Evolutionary conservation across 2,113 vertebrate species (phyloP), one percentile per base, ranked within the genome.

Genomic region (Hystrix cristata): DNA sequence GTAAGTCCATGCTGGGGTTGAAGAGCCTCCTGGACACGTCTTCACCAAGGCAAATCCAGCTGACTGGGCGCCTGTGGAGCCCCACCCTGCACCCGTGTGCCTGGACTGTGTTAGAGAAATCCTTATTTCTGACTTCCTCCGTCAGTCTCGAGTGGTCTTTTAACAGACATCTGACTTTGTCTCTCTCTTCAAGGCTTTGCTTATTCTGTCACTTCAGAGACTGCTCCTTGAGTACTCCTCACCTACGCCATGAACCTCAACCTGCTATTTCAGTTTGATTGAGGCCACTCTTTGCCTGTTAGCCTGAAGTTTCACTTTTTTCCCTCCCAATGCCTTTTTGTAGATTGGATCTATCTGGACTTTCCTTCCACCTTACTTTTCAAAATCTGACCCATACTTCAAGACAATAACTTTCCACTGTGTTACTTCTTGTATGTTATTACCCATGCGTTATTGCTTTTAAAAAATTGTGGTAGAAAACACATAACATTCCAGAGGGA

Each of bases 401-500:
- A 67, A 69, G 31, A 7, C n/a, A 46, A 19, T 83, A 21, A 31
- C 34, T 83, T 71, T 34, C 84, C 69, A 83, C 65, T n/a, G 65
- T 84, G 51, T 62, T 79, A 51, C 14, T 34, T 95, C 25, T 18
- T 72, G 9, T 71, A 34, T 34, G 4, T 48, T 38, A n/a, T 51
- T 82, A 48, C 43, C 11, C 79, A 0, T 60, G 13, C 21, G 57
- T 78, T 62, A 19, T 43, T 71, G 14, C 34, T 19, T 87, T 78
- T 43, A 90, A 80, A 84, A 84, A 81, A 60, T 46, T 91, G 27
- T 67, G 21, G 19, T 65, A 93, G 62, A 29, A 94, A 93, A 78
- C 43, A 38, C 2, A 16, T 46, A n/a, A 27, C 3, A 53, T 48
- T 48, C 21, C 25, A 29, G 43, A 48, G 48, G 6, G 48, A 29